Evolutionary conservation across 1,140 invertebrate genomes (phyloP), one percentile per base, ranked within the genome.

Genomic region (Drosophila yakuba): DNA sequence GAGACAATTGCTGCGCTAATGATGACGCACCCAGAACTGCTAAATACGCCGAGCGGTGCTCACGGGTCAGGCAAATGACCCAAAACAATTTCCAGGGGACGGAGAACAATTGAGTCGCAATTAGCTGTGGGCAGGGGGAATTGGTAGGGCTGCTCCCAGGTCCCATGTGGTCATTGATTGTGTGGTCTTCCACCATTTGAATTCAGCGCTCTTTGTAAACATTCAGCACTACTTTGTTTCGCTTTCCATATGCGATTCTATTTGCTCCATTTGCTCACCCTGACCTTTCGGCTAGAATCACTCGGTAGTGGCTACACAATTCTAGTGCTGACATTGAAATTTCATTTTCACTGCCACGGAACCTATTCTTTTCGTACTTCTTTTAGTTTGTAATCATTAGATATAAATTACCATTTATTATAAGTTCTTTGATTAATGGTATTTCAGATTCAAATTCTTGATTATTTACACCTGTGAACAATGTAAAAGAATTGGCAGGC

Each of bases 51-150:
- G 47, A 50, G 35, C n/a, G 58, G 38, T 52, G 60, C 44, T 38
- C 66, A 66, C n/a, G 63, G 68, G 64, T 71, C 68, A 71, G 52
- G 64, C 64, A 58, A 71, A 71, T 71, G 66, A 71, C 68, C 68
- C 68, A 71, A 71, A 71, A 71, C 68, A 71, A 58, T 71, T 69
- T 15, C 43, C 38, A 58, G 12, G 20, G 15, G 45, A 32, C 15
- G 12, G 36, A 6, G 12, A 12, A 54, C 61, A 68, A 71, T 71
- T 71, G 66, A 58, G 12, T 7, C 51, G 67, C 68, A 71, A 71
- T 71, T 71, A 71, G 36, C 54, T 15, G 12, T 8, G 60, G 17
- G 43, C 20, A 2, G 23, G 48, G 17, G 4, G 11, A n/a, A 35
- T 5, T 15, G 8, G 48, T 11, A 51, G 10, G 44, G 35, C 15